Evolutionary conservation across 2,797 vertebrate genomes (phyloP).

Genomic region (Phoeniculus purpureus): DNA sequence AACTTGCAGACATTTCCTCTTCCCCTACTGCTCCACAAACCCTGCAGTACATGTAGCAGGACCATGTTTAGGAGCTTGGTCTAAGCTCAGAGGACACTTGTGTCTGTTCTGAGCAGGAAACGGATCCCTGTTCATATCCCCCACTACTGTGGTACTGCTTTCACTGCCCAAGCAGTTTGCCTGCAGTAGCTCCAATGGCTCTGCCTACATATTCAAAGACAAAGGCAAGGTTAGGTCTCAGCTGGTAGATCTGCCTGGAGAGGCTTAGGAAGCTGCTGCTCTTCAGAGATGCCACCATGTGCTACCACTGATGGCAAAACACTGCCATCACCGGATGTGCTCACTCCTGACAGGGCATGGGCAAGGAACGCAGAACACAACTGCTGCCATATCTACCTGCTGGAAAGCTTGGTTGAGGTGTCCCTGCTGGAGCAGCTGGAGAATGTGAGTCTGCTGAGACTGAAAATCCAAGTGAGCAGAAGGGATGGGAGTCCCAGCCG

Average conservation of each 20-base stretch:
- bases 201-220: not conserved
- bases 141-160: rapidly evolving
- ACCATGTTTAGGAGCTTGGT: not conserved
- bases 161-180: not conserved
- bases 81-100: not conserved
- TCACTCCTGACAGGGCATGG: not conserved
- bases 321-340: rapidly evolving
- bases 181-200: not conserved
- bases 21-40: not conserved
- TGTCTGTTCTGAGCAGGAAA: not conserved
- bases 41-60: not conserved
- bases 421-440: slow-evolving; percentile 96
- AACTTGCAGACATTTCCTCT: too few species aligned
- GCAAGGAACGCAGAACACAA: not conserved
- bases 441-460: slow-evolving; percentile 92
- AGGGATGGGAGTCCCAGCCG: slow-evolving; percentile 92
- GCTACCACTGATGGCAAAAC: rapidly evolving
- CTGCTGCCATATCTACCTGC: slow-evolving; percentile 81
- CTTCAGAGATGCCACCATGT: rapidly evolving
- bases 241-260: not conserved
- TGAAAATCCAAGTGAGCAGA: slow-evolving; percentile 94
- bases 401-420: slow-evolving; percentile 98
- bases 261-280: not conserved
- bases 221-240: not conserved
- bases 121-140: not conserved